Evolutionary conservation across 2,888 invertebrate genomes (phyloP), one percentile per base, ranked within the genome.

Genomic region (Halictus quadricinctus): DNA sequence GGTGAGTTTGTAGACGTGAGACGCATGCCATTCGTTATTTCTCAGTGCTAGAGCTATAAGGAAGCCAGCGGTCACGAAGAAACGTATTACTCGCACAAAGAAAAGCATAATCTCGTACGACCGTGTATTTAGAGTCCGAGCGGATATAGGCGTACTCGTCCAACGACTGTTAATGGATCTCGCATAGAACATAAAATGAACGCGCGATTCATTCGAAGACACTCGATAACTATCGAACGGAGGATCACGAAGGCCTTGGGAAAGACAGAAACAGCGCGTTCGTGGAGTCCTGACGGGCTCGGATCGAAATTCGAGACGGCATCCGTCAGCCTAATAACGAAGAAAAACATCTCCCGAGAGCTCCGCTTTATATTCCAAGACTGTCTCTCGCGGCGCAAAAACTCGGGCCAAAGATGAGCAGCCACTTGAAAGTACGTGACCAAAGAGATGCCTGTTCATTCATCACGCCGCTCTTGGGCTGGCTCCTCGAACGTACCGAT

Each of bases 391-490:
- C 29, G 60, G 50, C 36, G 70, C 64, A 41, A 79, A 84, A 79
- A 84, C 69, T 48, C n/a, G 58, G 54, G 25, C 50, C 84, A 46
- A 72, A 84, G 84, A 84, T 58, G 84, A 84, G 84, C 75, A 79
- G 75, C 84, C 85, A 72, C 75, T 84, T 64, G 84, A 79, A 64
- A 64, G 74, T 78, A 84, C 84, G 84, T 84, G 85, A 84, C 84
- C 84, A 79, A 79, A 84, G 75, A 54, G 54, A 46, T 54, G 46
- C n/a, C 72, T 84, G 83, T 84, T 75, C 84, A 58, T 84, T 83
- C 78, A 70, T 83, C 84, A 54, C 74, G 72, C 60, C 2, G 76
- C 50, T 69, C 72, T 76, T n/a, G 48, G 48, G 41, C 64, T 43
- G 15, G 46, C 21, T 76, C 36, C 79, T 25, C 50, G 41, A 79